Evolutionary conservation across 2,113 vertebrate genomes (phyloP).

Genomic region (Sitta europaea): DNA sequence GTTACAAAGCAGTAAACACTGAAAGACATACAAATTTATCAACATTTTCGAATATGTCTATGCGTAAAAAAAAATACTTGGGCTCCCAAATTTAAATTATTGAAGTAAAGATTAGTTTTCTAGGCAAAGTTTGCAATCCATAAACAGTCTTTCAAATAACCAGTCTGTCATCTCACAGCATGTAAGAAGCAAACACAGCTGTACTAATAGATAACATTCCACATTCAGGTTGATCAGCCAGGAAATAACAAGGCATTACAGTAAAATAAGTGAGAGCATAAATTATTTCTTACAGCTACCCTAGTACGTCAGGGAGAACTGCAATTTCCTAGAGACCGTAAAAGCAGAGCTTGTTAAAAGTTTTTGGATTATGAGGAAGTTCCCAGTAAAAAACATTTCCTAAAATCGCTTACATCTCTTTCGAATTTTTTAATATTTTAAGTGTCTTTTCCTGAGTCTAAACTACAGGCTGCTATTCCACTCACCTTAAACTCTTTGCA

Average conservation of each 20-base stretch:
- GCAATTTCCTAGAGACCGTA: background rate
- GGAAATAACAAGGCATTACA: background rate
- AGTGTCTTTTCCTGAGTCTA: background rate
- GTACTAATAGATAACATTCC: background rate
- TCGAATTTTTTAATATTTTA: background rate
- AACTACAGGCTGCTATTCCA: background rate
- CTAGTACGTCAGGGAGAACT: background rate
- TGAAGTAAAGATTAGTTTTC: background rate
- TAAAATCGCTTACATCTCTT: background rate
- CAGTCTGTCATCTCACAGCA: background rate
- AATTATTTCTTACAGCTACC: background rate
- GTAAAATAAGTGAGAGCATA: background rate
- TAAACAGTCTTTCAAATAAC: background rate
- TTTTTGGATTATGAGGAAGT: background rate
- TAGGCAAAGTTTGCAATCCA: background rate
- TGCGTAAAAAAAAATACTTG: background rate
- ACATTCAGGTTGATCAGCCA: background rate
- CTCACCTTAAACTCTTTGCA: background rate
- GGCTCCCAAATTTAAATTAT: background rate
- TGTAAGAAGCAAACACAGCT: background rate
- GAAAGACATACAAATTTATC: background rate
- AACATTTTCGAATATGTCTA: background rate
- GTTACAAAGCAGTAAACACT: background rate
- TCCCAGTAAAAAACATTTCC: background rate
- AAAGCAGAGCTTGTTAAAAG: background rate